Percentiles rank a stretch among this genome's conserved stretches.
Evolutionary conservation across 2,113 vertebrate species (phyloP).

Genomic region (Baryphthengus martii): DNA sequence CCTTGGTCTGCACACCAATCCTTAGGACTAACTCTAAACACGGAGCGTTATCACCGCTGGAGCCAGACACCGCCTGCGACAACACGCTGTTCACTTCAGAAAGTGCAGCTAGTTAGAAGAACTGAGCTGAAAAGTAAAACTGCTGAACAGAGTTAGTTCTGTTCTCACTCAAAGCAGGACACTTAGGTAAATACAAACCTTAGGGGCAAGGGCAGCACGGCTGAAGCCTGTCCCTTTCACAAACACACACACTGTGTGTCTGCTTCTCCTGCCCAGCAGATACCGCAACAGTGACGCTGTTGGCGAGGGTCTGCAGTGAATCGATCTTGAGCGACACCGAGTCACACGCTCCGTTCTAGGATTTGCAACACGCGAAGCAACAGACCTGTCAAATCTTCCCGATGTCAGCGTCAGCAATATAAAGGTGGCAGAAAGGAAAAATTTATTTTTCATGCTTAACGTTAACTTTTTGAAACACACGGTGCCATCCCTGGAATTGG

Average conservation of each 20-base stretch:
- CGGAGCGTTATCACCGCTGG: no score
- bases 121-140: no score
- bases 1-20: no score
- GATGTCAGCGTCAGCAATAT: not conserved
- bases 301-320: not conserved
- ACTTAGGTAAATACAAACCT: not conserved
- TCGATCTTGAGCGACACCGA: not conserved
- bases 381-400: not conserved
- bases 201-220: not conserved
- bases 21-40: no score
- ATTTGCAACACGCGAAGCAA: not conserved
- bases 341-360: fast-evolving
- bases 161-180: no score
- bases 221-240: not conserved
- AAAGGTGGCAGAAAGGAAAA: not conserved
- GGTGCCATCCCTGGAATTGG: not conserved
- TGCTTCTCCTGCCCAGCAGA: not conserved
- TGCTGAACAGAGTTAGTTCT: no score
- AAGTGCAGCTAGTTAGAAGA: no score
- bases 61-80: no score
- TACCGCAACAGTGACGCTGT: not conserved
- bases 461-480: not conserved
- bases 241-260: fast-evolving
- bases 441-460: not conserved
- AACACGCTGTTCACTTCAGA: no score